Evolutionary conservation across 2,113 vertebrate genomes (phyloP), one percentile per base, ranked within the genome.

Genomic region (Octodon degus): DNA sequence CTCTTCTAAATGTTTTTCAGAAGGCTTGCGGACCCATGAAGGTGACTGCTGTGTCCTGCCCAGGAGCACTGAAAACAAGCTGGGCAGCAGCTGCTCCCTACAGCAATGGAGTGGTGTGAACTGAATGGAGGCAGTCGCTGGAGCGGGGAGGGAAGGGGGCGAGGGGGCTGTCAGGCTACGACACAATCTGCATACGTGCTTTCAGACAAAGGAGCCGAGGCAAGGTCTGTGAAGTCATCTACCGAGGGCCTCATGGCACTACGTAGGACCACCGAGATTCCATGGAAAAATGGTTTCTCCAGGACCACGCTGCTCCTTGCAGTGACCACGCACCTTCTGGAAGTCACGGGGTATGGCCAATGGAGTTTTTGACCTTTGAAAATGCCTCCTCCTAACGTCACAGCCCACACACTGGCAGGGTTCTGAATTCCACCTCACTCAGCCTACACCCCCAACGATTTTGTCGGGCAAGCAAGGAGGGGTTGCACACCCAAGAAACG

Each of bases 401-500:
- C 9, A 62, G 1, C 55, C 27, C 5, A n/a, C 1, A 58, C n/a
- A 62, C 12, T 3, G 14, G 55, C n/a, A 47, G 0, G 22, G 65
- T 88, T 83, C 62, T 92, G 1, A 20, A 0, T 68, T 13, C 63
- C 32, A 25, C 65, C 53, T 34, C 67, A 32, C 9, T 37, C 20
- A 14, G 37, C 43, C 27, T 4, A 14, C 3, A 50, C 3, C 58
- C 12, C 82, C 43, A 30, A 58, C 10, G 24, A 12, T 43, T 25
- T 55, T 77, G n/a, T 1, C 1, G 37, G 32, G 87, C 8, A 77
- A 55, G 65, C 32, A 47, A 32, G 83, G 40, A 89, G 1, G 40
- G 65, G 67, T 63, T 88, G 1, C 95, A 98, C 91, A 96, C 96
- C 80, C 89, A 94, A 98, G 91, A 96, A 74, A 68, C 2, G 43